A percentile compares a stretch with the other conserved stretches of the same genome.
phyloP scores from a whole-genome alignment of 2,797 vertebrate genomes.

The Molossus molossus region DNA sequence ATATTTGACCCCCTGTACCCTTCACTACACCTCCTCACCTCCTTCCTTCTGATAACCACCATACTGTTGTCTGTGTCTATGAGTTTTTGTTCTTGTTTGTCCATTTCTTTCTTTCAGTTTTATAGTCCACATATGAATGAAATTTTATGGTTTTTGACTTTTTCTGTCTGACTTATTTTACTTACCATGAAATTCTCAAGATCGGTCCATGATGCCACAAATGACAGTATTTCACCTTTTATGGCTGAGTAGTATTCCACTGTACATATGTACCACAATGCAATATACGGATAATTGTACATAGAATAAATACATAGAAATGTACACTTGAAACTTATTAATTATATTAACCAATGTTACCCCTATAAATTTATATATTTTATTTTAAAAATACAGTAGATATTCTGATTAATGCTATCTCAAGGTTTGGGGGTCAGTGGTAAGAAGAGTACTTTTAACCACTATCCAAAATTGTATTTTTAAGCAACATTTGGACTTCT shows the following conservation, averaged over 20 bases:
- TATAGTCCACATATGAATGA: neutral
- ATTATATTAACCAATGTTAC: no score
- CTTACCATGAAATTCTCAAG: neutral
- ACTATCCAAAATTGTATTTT: conserved; percentile 11
- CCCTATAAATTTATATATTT: neutral
- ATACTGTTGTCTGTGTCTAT: neutral
- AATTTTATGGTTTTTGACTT: neutral
- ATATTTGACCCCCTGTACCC: no score
- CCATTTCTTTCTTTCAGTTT: neutral
- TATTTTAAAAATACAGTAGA: neutral
- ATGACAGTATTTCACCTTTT: no score
- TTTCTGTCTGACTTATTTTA: neutral
- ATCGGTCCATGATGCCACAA: neutral
- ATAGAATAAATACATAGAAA: no score
- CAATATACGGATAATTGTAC: no score
- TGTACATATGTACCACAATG: neutral
- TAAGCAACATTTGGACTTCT: neutral
- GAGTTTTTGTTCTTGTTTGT: neutral
- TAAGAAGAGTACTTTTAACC: neutral
- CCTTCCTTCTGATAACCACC: neutral
- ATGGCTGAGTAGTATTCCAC: neutral
- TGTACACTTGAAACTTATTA: no score
- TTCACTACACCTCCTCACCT: neutral
- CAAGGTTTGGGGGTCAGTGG: neutral
- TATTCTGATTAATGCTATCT: conserved; percentile 1